Conservation (phyloP, 2,797 vertebrate genomes). For the Sebastiscus albofasciatus region DNA sequence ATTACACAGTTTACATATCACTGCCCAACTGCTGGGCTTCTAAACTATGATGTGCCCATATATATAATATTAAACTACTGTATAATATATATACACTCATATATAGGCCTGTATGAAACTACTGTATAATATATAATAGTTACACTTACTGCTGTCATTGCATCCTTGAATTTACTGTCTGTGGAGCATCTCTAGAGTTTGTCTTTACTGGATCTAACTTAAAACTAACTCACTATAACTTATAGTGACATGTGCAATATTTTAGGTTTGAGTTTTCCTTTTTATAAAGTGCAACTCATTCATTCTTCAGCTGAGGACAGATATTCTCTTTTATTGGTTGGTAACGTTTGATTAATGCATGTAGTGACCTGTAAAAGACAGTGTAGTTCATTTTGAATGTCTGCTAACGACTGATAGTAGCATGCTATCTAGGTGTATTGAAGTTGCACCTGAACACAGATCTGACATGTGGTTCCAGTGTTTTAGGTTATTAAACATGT, state of each 20-base stretch:
- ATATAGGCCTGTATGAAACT: no score
- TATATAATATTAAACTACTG: not conserved
- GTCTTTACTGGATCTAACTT: not conserved
- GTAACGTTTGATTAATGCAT: not conserved
- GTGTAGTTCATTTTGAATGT: fast-evolving
- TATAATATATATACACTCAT: no score
- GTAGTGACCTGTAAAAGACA: fast-evolving
- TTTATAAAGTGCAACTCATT: no score
- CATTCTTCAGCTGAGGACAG: no score
- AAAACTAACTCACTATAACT: not conserved
- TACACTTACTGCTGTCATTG: not conserved
- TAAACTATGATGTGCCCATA: not conserved
- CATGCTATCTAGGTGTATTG: no score
- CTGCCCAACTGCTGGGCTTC: not conserved
- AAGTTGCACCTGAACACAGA: no score
- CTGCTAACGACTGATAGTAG: not conserved
- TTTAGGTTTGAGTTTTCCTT: no score
- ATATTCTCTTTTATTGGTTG: no score
- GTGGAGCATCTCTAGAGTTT: not conserved
- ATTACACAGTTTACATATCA: no score
- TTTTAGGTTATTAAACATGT: no score
- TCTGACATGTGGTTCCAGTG: no score
- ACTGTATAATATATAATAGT: not conserved
- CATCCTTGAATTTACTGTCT: not conserved
- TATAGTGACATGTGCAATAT: no score